A percentile compares a stretch with the other conserved stretches of the same genome.
These are phyloP conservation scores for Trematomus loennbergii DNA, from an alignment of 2,113 vertebrate genomes.

Conservation along the genomic window DNA sequence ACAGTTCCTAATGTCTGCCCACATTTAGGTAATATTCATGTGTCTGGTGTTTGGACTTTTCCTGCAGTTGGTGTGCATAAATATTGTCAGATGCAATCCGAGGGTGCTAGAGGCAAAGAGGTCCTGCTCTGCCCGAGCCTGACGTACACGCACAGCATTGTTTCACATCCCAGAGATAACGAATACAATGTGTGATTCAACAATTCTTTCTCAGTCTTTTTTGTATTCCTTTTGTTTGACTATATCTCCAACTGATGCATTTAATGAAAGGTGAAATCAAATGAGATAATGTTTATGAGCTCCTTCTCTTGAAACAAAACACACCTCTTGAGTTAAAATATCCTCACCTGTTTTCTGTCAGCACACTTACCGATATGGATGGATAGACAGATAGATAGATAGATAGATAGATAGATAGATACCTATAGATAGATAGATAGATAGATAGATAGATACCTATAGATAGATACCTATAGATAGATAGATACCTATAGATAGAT, in stretches of 20 bases:
- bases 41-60: conserved; percentile 69
- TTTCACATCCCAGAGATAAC: conserved; percentile 53
- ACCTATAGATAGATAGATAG: too few species aligned
- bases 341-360: conserved; percentile 33
- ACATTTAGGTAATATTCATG: conserved; percentile 72
- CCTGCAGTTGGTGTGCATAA: conserved; percentile 65
- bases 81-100: conserved; percentile 76
- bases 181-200: conserved; percentile 42
- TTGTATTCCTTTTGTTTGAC: conserved; percentile 30
- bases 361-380: too few species aligned
- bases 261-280: conserved; percentile 26
- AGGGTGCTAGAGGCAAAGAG: conserved; percentile 49
- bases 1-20: conserved; percentile 76
- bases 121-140: conserved; percentile 51
- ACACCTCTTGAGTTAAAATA: conserved; percentile 8
- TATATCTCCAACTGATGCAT: conserved; percentile 12
- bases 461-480: too few species aligned
- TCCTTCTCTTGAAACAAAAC: background rate
- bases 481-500: too few species aligned
- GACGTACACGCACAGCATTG: conserved; percentile 21
- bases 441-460: too few species aligned
- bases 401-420: too few species aligned
- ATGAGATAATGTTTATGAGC: background rate
- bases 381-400: too few species aligned
- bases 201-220: conserved; percentile 13